Evolutionary conservation across 2,113 vertebrate species (phyloP).

Genomic region (Tichodroma muraria): DNA sequence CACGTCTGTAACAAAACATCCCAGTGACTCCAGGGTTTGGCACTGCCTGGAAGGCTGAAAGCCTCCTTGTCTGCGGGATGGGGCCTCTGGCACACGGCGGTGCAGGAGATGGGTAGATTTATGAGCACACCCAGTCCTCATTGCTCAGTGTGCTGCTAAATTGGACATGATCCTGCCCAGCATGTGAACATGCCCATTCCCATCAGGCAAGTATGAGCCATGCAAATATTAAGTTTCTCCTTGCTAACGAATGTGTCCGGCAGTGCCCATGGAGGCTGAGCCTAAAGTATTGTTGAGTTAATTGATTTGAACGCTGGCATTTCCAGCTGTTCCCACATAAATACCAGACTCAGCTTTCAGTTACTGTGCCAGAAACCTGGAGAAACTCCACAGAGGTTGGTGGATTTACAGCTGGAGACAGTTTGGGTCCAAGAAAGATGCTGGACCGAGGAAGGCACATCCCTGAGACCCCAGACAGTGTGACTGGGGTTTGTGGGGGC

Average conservation of each 20-base stretch:
- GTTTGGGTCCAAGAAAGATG: background rate
- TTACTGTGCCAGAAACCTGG: constrained; percentile 37
- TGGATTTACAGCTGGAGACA: background rate
- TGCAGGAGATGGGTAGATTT: background rate
- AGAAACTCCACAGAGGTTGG: background rate
- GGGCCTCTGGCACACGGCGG: background rate
- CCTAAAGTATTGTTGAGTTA: background rate
- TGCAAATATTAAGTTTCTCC: background rate
- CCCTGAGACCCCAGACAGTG: background rate
- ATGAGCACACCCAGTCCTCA: background rate
- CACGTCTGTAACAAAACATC: background rate
- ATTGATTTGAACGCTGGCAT: background rate
- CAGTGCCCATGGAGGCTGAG: background rate
- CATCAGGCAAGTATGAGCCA: background rate
- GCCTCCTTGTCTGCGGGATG: background rate
- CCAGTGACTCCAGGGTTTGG: background rate
- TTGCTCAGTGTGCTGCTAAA: background rate
- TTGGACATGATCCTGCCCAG: background rate
- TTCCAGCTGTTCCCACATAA: background rate
- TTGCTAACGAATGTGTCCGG: background rate
- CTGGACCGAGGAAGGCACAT: background rate
- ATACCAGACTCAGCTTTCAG: background rate
- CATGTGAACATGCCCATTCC: background rate
- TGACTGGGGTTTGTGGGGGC: background rate
- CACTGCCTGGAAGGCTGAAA: background rate